Percentiles rank a stretch among this genome's conserved stretches.
Conservation (phyloP, 1,140 invertebrate species). For the Tetramorium alpestre region DNA sequence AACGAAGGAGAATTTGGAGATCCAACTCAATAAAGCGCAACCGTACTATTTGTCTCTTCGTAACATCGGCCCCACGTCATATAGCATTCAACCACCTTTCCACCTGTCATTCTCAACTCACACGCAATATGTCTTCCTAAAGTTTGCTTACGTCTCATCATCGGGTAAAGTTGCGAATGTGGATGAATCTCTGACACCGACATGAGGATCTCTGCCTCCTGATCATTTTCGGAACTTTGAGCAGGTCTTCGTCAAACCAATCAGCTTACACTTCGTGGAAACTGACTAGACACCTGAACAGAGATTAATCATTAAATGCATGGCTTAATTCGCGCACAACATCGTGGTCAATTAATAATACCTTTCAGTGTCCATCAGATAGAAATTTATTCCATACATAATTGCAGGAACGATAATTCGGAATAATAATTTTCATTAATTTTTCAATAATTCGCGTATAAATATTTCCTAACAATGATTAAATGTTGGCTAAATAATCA, state of each 20-base stretch:
- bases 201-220: constrained; percentile 45
- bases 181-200: constrained; percentile 37
- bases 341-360: constrained; percentile 33
- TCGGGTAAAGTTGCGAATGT: constrained; percentile 35
- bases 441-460: not conserved
- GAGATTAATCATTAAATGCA: constrained; percentile 48
- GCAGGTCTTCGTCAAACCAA: constrained; percentile 41
- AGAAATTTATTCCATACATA: not conserved
- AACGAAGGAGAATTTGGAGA: constrained; percentile 16
- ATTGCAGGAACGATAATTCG: not conserved
- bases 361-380: not conserved
- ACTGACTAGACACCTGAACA: constrained; percentile 46
- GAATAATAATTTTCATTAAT: not conserved
- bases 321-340: constrained; percentile 9
- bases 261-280: constrained; percentile 28
- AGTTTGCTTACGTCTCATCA: constrained; percentile 69
- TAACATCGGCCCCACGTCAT: constrained; percentile 76
- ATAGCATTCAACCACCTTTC: constrained; percentile 75
- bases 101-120: constrained; percentile 70
- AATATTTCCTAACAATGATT: not conserved
- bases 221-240: constrained; percentile 51
- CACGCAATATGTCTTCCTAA: constrained; percentile 77
- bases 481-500: not conserved
- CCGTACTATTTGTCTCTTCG: constrained; percentile 71
- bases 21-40: constrained; percentile 74